Evolutionary conservation across 2,113 vertebrate species (phyloP).

Genomic region (Hypomesus transpacificus): DNA sequence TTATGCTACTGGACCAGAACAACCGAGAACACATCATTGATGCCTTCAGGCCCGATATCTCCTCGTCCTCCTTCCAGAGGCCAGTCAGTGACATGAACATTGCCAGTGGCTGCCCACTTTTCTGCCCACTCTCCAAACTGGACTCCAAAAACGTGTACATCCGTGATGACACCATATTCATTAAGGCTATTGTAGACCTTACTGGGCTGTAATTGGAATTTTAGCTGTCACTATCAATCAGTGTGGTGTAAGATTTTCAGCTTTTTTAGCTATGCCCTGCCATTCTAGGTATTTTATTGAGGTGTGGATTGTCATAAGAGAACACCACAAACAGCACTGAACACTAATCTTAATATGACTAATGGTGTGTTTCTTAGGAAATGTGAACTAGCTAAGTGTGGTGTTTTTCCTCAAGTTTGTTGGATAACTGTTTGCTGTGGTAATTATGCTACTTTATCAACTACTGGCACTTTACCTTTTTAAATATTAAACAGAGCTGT

Average conservation of each 20-base stretch:
- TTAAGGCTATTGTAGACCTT: constrained; percentile 97
- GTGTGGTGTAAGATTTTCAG: constrained; percentile 20
- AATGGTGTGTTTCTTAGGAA: constrained; percentile 3
- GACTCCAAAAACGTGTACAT: constrained; percentile 92
- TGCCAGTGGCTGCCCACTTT: constrained; percentile 94
- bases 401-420: constrained; percentile 15
- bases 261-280: constrained; percentile 19
- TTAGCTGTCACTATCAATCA: constrained; percentile 23
- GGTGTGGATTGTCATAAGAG: constrained; percentile 4
- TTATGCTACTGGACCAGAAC: constrained; percentile 98
- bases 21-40: constrained; percentile 95
- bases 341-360: neutral
- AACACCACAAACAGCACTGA: constrained; percentile 19
- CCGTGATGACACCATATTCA: constrained; percentile 93
- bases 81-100: constrained; percentile 96
- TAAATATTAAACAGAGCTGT: constrained; percentile 24
- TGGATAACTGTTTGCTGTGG: constrained; percentile 45
- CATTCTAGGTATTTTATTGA: constrained; percentile 25
- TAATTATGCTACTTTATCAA: constrained; percentile 38
- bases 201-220: constrained; percentile 80
- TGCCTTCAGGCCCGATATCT: constrained; percentile 90
- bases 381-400: constrained; percentile 4
- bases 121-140: constrained; percentile 90
- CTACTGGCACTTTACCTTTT: constrained; percentile 39
- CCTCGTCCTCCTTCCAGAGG: constrained; percentile 93